phyloP scores from a whole-genome alignment of 2,888 invertebrate species.

The Synergus gifuensis region DNA sequence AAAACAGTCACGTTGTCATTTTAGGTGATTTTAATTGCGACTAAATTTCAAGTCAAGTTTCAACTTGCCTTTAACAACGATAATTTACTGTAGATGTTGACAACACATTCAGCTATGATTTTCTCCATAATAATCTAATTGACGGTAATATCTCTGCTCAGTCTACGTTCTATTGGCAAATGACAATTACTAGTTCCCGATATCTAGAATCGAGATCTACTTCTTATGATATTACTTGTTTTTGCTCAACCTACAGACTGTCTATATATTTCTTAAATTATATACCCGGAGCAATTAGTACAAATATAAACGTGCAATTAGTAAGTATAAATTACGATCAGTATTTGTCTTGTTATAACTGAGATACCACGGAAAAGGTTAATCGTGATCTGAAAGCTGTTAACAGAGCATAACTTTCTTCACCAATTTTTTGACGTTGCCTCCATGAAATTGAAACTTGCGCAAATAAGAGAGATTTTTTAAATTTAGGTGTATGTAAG shows the following conservation, averaged over 20 bases:
- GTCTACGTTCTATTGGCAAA: background rate
- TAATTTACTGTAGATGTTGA: background rate
- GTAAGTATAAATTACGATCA: constrained; percentile 40
- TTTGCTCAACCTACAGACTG: background rate
- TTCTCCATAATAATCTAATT: constrained; percentile 31
- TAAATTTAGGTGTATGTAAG: background rate
- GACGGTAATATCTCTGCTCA: constrained; percentile 31
- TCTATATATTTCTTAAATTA: constrained; percentile 23
- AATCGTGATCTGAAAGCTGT: constrained; percentile 30
- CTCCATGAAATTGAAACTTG: constrained; percentile 26
- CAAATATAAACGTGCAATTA: constrained; percentile 41
- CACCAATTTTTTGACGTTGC: background rate
- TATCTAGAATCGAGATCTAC: constrained; percentile 36
- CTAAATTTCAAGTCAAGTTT: background rate
- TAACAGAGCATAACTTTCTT: constrained; percentile 30
- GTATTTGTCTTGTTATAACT: constrained; percentile 31
- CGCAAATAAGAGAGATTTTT: constrained; percentile 14
- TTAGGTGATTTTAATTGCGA: constrained; percentile 1
- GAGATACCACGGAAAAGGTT: constrained; percentile 17
- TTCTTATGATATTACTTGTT: constrained; percentile 27
- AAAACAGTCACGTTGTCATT: background rate
- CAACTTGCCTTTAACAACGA: background rate
- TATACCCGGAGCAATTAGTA: constrained; percentile 36
- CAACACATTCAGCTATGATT: constrained; percentile 18
- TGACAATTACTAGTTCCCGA: constrained; percentile 29